These are phyloP conservation scores for Cryptotermes secundus DNA, from an alignment of 1,140 invertebrate species.

Conservation along the genomic window DNA sequence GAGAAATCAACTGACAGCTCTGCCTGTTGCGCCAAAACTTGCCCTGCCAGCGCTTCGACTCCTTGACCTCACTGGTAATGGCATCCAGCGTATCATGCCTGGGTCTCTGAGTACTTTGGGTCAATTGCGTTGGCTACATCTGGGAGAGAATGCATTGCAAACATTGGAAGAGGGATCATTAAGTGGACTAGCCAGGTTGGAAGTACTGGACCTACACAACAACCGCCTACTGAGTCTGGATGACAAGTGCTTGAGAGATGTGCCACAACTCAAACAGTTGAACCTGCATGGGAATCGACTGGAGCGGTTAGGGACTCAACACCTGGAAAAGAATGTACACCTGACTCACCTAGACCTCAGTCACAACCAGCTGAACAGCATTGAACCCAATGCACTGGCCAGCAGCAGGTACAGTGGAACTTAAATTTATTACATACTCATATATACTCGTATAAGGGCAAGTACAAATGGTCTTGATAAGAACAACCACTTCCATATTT, in stretches of 20 bases:
- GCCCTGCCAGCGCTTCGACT: constrained; percentile 67
- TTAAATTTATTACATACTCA: not conserved
- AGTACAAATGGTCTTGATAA: not conserved
- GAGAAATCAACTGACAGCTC: constrained; percentile 58
- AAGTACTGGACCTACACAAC: constrained; percentile 72
- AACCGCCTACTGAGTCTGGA: constrained; percentile 71
- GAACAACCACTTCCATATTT: not conserved
- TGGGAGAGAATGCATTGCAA: constrained; percentile 75
- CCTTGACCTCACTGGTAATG: constrained; percentile 75
- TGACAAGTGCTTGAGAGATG: constrained; percentile 63
- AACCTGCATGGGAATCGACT: constrained; percentile 76
- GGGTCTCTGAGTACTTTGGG: constrained; percentile 66
- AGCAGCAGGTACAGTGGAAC: constrained; percentile 52
- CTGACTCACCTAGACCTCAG: constrained; percentile 72
- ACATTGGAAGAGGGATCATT: constrained; percentile 69
- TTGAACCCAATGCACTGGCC: constrained; percentile 63
- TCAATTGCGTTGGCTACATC: constrained; percentile 68
- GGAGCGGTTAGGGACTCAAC: constrained; percentile 64
- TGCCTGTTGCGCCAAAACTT: constrained; percentile 63
- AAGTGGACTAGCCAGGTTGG: constrained; percentile 66
- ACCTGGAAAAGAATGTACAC: constrained; percentile 63
- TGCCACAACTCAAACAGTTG: constrained; percentile 63
- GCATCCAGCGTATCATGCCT: constrained; percentile 66
- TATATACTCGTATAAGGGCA: not conserved
- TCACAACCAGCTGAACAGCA: constrained; percentile 71